Conservation (phyloP, 2,888 invertebrate genomes). For the Punctoribates punctum region DNA sequence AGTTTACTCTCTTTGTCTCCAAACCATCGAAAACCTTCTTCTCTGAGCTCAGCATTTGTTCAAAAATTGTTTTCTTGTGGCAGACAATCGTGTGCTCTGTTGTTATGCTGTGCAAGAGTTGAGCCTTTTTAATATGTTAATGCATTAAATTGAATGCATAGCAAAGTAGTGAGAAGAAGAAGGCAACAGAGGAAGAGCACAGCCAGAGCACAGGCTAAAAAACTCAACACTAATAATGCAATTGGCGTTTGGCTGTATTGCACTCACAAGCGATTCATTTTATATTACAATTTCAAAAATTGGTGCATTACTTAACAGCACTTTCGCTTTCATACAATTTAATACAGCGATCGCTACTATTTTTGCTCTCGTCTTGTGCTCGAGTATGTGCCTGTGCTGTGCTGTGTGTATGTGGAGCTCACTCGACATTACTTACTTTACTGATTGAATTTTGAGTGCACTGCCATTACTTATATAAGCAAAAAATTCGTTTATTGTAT, state of each 20-base stretch:
- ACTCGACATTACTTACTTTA: constrained; percentile 34
- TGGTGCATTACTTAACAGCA: constrained; percentile 35
- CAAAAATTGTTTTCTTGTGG: neutral
- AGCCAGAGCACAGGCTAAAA: too few relatives aligned
- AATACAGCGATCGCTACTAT: constrained; percentile 13
- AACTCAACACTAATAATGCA: constrained; percentile 16
- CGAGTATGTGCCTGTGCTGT: neutral
- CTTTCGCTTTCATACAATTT: constrained; percentile 19
- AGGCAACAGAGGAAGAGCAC: too few relatives aligned
- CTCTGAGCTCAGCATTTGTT: neutral
- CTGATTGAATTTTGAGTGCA: constrained; percentile 35
- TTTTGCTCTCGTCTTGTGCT: neutral
- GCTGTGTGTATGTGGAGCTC: neutral
- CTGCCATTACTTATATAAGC: constrained; percentile 32
- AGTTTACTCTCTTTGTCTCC: neutral
- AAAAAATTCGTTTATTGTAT: constrained; percentile 17
- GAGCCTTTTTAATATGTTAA: constrained; percentile 30
- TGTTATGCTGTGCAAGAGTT: neutral
- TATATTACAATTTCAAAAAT: constrained; percentile 36
- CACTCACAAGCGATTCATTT: constrained; percentile 24
- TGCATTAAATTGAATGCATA: constrained; percentile 27
- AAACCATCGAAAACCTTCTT: neutral
- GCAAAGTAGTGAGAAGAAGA: neutral
- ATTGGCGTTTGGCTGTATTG: neutral
- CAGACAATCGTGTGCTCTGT: neutral